Conservation (phyloP, 2,888 invertebrate genomes). For the Seira musarum region DNA sequence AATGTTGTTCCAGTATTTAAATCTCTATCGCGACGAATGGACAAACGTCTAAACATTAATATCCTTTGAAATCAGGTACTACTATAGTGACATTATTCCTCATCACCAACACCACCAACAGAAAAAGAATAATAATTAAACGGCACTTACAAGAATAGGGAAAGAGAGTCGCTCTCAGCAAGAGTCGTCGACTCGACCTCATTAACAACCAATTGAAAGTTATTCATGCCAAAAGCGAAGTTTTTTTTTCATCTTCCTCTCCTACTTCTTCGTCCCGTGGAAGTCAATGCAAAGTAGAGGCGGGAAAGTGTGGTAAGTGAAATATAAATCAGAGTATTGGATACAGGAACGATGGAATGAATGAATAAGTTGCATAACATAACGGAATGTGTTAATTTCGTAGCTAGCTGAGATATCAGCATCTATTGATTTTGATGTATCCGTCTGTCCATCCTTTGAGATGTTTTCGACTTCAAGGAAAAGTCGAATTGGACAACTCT, state of each 20-base stretch:
- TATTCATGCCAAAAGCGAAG: conserved; percentile 43
- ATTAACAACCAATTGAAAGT: conserved; percentile 57
- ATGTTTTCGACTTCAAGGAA: too few species aligned
- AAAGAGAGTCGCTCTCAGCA: conserved; percentile 19
- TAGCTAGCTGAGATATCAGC: neutral
- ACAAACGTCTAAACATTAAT: neutral
- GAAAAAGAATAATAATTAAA: conserved; percentile 16
- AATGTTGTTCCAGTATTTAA: neutral
- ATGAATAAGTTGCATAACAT: conserved; percentile 19
- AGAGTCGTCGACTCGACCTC: conserved; percentile 52
- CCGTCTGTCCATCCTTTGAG: neutral
- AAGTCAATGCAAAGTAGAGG: neutral
- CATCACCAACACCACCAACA: neutral
- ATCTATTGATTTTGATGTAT: neutral
- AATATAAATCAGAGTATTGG: conserved; percentile 2
- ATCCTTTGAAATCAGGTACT: neutral
- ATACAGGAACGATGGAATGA: neutral
- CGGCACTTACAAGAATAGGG: neutral
- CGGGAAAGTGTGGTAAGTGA: neutral
- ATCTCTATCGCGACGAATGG: neutral
- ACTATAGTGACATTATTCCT: neutral
- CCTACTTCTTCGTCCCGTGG: conserved; percentile 1
- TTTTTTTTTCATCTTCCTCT: conserved; percentile 26
- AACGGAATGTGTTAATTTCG: neutral
- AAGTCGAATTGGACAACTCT: too few species aligned